Percentiles rank a stretch among this genome's conserved stretches.
Conservation (phyloP, 2,888 invertebrate genomes). For the Leptothorax acervorum region DNA sequence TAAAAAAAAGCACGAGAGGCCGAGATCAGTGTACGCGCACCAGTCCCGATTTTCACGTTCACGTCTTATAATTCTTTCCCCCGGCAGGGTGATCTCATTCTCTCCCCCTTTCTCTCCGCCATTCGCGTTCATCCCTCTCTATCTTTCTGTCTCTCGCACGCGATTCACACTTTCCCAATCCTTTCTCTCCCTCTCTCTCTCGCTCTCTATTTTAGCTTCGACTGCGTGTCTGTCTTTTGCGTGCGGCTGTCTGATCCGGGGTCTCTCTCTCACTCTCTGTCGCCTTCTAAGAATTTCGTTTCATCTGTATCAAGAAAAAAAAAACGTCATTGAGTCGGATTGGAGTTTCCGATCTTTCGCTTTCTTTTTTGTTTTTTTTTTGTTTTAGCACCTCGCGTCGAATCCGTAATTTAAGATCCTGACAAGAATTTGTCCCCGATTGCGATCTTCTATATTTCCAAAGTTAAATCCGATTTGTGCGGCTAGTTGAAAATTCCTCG, state of each 20-base stretch:
- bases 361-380: not conserved
- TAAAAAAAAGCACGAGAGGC: conserved; percentile 71
- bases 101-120: conserved; percentile 49
- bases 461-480: conserved; percentile 36
- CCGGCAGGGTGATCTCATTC: conserved; percentile 43
- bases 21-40: conserved; percentile 72
- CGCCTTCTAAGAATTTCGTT: conserved; percentile 75
- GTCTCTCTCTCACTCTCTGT: conserved; percentile 71
- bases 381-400: conserved; percentile 5
- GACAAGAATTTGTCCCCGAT: conserved; percentile 37
- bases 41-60: conserved; percentile 43
- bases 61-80: conserved; percentile 25
- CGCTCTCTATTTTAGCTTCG: conserved; percentile 41
- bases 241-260: conserved; percentile 65
- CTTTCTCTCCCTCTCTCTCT: conserved; percentile 28
- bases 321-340: conserved; percentile 60
- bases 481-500: conserved; percentile 28
- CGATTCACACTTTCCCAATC: conserved; percentile 35
- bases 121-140: conserved; percentile 41
- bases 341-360: not conserved
- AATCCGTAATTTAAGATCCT: conserved; percentile 40
- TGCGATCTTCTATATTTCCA: conserved; percentile 35
- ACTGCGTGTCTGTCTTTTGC: conserved; percentile 54
- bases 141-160: conserved; percentile 45
- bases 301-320: conserved; percentile 72